phyloP scores from a whole-genome alignment of 1,140 invertebrate genomes.

The Zaprionus tsacasi region DNA sequence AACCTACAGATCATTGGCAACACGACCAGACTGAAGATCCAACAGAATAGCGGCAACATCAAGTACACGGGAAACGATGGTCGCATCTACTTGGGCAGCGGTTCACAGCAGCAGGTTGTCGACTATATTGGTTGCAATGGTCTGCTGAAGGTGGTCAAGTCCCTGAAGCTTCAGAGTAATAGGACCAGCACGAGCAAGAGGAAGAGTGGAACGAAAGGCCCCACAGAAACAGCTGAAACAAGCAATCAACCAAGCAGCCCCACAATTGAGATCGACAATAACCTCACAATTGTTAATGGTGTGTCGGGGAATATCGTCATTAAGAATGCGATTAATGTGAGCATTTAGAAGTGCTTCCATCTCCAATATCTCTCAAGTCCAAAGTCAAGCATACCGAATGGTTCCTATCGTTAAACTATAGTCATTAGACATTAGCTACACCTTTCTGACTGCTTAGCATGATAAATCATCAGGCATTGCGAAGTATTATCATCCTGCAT shows the following conservation, averaged over 20 bases:
- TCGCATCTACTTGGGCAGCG: conserved; percentile 73
- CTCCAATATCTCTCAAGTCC: conserved; percentile 14
- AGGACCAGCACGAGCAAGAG: conserved; percentile 49
- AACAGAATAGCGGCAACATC: conserved; percentile 60
- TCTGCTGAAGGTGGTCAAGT: conserved; percentile 71
- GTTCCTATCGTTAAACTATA: conserved; percentile 46
- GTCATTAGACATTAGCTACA: conserved; percentile 34
- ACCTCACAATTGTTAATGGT: conserved; percentile 60
- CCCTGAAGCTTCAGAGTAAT: conserved; percentile 54
- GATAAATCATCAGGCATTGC: conserved; percentile 24
- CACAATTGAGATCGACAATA: conserved; percentile 62
- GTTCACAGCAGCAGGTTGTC: conserved; percentile 63
- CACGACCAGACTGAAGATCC: conserved; percentile 69
- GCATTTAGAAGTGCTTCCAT: conserved; percentile 41
- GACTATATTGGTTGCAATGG: conserved; percentile 81
- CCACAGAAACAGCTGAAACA: conserved; percentile 3
- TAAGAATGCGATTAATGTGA: conserved; percentile 79
- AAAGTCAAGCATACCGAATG: conserved; percentile 33
- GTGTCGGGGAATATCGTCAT: conserved; percentile 73
- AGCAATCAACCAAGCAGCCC: background rate
- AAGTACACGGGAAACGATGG: conserved; percentile 80
- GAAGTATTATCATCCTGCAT: conserved; percentile 39
- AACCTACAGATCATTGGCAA: conserved; percentile 74
- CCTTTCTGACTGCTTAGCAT: conserved; percentile 29
- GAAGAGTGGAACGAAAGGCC: conserved; percentile 7